Evolutionary conservation across 2,797 vertebrate genomes (phyloP).

Genomic region (Yasuhikotakia modesta): DNA sequence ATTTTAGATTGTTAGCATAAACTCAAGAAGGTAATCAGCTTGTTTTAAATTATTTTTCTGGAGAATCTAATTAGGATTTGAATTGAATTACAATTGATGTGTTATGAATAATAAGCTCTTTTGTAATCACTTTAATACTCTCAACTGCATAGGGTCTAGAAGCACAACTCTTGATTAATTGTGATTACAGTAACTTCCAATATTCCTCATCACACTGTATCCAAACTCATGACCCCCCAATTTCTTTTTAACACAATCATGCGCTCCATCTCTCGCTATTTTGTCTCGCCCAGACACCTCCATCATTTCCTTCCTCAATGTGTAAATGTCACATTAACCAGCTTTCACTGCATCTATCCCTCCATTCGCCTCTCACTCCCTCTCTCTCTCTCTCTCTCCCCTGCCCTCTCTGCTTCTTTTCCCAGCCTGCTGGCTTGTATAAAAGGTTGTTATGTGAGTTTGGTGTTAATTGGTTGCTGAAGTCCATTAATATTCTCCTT

Average conservation of each 20-base stretch:
- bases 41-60: slow-evolving; percentile 28
- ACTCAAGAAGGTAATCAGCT: slow-evolving; percentile 25
- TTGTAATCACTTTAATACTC: slow-evolving; percentile 41
- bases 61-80: slow-evolving; percentile 36
- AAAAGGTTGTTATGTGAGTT: slow-evolving; percentile 80
- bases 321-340: slow-evolving; percentile 28
- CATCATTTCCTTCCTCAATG: slow-evolving; percentile 53
- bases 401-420: slow-evolving; percentile 13
- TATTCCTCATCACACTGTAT: slow-evolving; percentile 15
- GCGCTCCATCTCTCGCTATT: slow-evolving; percentile 51
- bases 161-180: slow-evolving; percentile 41
- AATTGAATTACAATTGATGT: slow-evolving; percentile 49
- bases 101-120: slow-evolving; percentile 39
- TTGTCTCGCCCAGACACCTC: slow-evolving; percentile 55
- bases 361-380: neutral
- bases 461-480: slow-evolving; percentile 82
- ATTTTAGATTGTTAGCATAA: slow-evolving; percentile 25
- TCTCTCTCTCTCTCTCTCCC: slow-evolving; percentile 15
- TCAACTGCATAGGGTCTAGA: slow-evolving; percentile 25
- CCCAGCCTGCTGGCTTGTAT: slow-evolving; percentile 59
- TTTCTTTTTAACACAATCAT: slow-evolving; percentile 23
- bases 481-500: slow-evolving; percentile 84
- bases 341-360: neutral
- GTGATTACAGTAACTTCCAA: slow-evolving; percentile 36
- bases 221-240: slow-evolving; percentile 6